phyloP scores from a whole-genome alignment of 2,888 invertebrate species.

The Anorthoa munda region DNA sequence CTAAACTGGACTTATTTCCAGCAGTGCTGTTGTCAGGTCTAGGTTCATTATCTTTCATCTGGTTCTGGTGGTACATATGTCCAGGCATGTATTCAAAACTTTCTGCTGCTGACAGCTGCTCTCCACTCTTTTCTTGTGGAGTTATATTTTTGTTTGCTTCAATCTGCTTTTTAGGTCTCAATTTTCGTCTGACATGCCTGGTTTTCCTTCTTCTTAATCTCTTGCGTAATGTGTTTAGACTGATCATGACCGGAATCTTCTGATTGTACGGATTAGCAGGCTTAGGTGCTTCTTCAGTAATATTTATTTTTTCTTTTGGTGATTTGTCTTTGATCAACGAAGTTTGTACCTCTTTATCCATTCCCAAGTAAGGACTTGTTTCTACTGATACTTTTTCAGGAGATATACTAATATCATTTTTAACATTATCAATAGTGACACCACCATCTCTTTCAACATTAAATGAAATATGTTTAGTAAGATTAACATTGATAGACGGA shows the following conservation, averaged over 20 bases:
- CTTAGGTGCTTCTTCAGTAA: constrained; percentile 50
- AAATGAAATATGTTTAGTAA: constrained; percentile 88
- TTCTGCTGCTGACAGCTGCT: constrained; percentile 90
- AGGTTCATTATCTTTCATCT: constrained; percentile 73
- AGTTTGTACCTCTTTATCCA: constrained; percentile 86
- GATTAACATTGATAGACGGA: constrained; percentile 84
- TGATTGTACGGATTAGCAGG: constrained; percentile 61
- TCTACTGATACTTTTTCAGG: constrained; percentile 76
- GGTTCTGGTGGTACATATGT: constrained; percentile 90
- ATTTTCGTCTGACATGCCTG: constrained; percentile 72
- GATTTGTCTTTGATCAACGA: constrained; percentile 68
- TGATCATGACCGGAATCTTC: constrained; percentile 81
- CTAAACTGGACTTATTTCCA: constrained; percentile 86
- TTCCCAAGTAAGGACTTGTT: constrained; percentile 67
- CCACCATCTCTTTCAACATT: constrained; percentile 86
- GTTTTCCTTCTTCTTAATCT: constrained; percentile 77
- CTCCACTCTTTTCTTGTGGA: constrained; percentile 79
- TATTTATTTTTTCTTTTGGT: constrained; percentile 45
- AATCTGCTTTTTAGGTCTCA: constrained; percentile 69
- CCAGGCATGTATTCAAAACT: constrained; percentile 93
- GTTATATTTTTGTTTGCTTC: constrained; percentile 70
- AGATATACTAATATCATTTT: constrained; percentile 76
- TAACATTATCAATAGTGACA: constrained; percentile 77
- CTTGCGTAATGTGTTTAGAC: constrained; percentile 81
- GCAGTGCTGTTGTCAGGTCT: constrained; percentile 69